Evolutionary conservation across 2,888 invertebrate species (phyloP).

Genomic region (Uloborus plumipes): DNA sequence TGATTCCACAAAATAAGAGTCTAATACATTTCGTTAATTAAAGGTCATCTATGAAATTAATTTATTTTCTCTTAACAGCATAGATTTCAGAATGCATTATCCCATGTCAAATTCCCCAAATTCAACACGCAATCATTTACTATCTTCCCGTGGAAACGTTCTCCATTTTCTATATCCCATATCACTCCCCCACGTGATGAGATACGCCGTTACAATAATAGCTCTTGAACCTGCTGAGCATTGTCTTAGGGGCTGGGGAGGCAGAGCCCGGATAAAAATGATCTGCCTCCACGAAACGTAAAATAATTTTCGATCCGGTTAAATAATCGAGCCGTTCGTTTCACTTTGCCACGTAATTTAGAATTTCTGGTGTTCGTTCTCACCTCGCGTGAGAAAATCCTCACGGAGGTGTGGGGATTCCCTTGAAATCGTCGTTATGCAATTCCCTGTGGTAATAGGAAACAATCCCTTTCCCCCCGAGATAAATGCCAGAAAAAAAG

Average conservation of each 20-base stretch:
- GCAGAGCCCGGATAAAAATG: constrained; percentile 47
- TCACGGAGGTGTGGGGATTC: constrained; percentile 2
- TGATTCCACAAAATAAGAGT: too few species aligned
- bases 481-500: constrained; percentile 25
- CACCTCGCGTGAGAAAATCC: constrained; percentile 41
- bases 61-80: too few species aligned
- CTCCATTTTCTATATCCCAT: too few species aligned
- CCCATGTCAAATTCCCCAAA: too few species aligned
- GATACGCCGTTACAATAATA: too few species aligned
- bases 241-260: neutral
- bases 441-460: constrained; percentile 27
- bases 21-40: too few species aligned
- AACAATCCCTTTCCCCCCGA: constrained; percentile 27
- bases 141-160: too few species aligned
- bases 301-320: constrained; percentile 61
- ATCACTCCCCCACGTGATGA: too few species aligned
- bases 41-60: too few species aligned
- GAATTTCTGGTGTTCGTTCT: constrained; percentile 20
- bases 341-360: constrained; percentile 45
- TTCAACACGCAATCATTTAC: too few species aligned
- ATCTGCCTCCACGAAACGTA: constrained; percentile 28
- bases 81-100: too few species aligned
- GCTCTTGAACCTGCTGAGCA: too few species aligned
- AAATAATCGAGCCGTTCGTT: constrained; percentile 53
- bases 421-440: constrained; percentile 14